Evolutionary conservation across 2,888 invertebrate species (phyloP).

Genomic region (Limnephilus marmoratus): DNA sequence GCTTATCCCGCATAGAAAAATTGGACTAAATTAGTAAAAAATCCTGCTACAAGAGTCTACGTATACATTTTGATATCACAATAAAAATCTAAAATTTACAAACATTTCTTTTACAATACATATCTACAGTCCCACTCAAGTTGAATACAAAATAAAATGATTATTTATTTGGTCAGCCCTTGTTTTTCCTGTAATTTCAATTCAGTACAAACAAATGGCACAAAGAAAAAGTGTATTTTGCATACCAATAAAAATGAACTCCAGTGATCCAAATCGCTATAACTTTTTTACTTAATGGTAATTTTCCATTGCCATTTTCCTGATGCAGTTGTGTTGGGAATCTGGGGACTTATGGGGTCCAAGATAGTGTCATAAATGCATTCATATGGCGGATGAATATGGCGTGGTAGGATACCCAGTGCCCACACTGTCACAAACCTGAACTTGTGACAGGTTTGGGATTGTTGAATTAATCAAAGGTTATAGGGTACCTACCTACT

Average conservation of each 20-base stretch:
- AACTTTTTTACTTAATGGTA: not conserved
- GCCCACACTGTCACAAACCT: conserved; percentile 25
- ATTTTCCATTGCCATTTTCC: not conserved
- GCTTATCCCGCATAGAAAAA: not conserved
- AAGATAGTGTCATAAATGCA: conserved; percentile 59
- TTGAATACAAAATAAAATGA: not conserved
- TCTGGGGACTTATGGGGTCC: conserved; percentile 42
- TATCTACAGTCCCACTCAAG: not conserved
- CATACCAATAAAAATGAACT: not conserved
- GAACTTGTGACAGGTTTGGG: conserved; percentile 32
- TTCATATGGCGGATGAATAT: conserved; percentile 61
- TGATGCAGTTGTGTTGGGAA: not conserved
- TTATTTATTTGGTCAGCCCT: not conserved
- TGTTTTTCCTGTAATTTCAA: not conserved
- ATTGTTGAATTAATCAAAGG: conserved; percentile 17
- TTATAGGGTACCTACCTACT: not conserved
- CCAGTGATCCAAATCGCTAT: not conserved
- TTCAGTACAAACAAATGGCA: not conserved
- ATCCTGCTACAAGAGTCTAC: not conserved
- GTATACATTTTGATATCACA: not conserved
- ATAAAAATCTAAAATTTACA: not conserved
- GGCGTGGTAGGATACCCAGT: conserved; percentile 30
- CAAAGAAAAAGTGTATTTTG: not conserved
- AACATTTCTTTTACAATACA: not conserved
- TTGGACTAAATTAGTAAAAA: not conserved